Evolutionary conservation across 2,113 vertebrate genomes (phyloP).

Genomic region (Nannospalax galili): DNA sequence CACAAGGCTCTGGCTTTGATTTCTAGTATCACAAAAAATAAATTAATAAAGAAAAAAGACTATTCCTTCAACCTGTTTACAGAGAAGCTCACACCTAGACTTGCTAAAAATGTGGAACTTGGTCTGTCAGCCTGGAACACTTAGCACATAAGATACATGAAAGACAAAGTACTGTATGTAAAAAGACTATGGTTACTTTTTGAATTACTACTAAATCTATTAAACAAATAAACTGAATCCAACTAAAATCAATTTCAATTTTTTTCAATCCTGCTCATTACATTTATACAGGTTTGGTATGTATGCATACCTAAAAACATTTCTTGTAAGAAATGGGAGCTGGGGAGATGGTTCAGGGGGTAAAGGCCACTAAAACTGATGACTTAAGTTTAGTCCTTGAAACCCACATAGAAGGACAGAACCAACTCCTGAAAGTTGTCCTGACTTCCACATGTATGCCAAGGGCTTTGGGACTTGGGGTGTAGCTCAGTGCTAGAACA

Average conservation of each 20-base stretch:
- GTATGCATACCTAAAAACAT: constrained; percentile 1
- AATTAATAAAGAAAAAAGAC: not conserved
- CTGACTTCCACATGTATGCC: not conserved
- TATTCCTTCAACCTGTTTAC: not conserved
- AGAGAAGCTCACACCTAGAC: not conserved
- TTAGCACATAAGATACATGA: not conserved
- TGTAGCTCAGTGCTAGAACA: not conserved
- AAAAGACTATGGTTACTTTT: constrained; percentile 32
- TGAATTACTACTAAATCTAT: constrained; percentile 46
- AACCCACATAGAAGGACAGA: not conserved
- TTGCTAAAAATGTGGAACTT: not conserved
- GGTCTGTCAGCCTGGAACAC: not conserved
- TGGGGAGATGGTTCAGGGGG: not conserved
- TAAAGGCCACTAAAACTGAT: not conserved
- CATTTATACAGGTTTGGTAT: not conserved
- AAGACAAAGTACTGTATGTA: not conserved
- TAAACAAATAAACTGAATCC: not conserved
- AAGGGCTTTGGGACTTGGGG: not conserved
- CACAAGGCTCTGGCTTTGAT: not conserved
- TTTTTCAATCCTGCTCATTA: constrained; percentile 6
- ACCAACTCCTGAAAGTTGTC: too few species aligned
- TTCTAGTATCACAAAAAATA: not conserved
- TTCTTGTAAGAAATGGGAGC: constrained; percentile 21
- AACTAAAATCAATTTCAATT: constrained; percentile 31
- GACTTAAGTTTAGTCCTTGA: not conserved